Percentiles rank a stretch among this genome's conserved stretches.
Conservation (phyloP, 2,888 invertebrate genomes). For the Eucera pruinosa region DNA sequence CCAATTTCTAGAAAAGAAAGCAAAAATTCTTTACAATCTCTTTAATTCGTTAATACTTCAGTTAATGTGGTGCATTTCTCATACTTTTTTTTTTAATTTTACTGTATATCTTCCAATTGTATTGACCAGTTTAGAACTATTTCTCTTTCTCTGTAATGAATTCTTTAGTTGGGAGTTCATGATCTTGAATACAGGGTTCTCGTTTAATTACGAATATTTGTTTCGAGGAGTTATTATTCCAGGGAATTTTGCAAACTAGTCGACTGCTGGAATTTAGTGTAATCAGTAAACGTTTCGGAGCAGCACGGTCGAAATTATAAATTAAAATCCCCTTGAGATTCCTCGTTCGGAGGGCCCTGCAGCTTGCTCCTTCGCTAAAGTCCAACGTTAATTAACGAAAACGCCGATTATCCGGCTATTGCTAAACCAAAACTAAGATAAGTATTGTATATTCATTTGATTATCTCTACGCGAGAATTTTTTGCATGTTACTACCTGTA, state of each 20-base stretch:
- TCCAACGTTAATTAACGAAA: conserved; percentile 16
- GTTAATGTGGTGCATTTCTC: too few relatives aligned
- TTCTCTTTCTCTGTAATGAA: background rate
- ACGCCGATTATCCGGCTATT: conserved; percentile 11
- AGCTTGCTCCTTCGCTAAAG: conserved; percentile 18
- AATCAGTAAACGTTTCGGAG: conserved; percentile 5
- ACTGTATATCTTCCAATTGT: too few relatives aligned
- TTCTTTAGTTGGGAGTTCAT: background rate
- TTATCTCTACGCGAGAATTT: too few relatives aligned
- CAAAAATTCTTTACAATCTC: too few relatives aligned
- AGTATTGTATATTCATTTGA: too few relatives aligned
- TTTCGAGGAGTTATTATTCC: conserved; percentile 18
- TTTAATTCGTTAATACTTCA: too few relatives aligned
- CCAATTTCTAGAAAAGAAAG: too few relatives aligned
- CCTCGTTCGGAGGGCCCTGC: background rate
- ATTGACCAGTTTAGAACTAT: too few relatives aligned
- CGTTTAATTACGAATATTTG: conserved; percentile 30
- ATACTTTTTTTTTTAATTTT: too few relatives aligned
- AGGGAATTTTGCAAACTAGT: background rate
- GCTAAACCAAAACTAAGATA: too few relatives aligned
- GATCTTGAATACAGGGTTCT: background rate
- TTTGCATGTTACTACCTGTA: too few relatives aligned
- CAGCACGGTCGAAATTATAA: conserved; percentile 13
- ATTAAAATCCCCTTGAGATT: conserved; percentile 9
- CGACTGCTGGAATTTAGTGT: conserved; percentile 6